These are phyloP conservation scores for Sebastes jordani DNA, from an alignment of 2,797 vertebrate genomes.

Conservation along the genomic window DNA sequence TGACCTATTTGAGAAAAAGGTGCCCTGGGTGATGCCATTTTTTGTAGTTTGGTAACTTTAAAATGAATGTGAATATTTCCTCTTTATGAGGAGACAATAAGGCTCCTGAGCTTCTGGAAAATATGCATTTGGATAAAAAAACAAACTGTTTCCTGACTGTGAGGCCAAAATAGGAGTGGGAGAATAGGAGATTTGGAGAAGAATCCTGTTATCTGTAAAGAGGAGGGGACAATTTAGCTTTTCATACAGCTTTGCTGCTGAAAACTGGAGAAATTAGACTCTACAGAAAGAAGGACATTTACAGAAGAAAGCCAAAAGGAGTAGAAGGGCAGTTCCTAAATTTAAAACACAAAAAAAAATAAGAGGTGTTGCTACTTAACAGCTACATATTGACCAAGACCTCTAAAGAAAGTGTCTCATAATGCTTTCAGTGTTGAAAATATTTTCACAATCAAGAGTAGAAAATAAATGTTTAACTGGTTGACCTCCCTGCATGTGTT, in stretches of 20 bases:
- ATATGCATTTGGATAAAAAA: neutral
- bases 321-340: neutral
- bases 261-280: neutral
- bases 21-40: conserved; percentile 29
- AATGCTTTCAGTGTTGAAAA: neutral
- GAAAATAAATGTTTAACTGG: conserved; percentile 58
- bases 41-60: conserved; percentile 28
- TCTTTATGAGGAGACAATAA: neutral
- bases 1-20: conserved; percentile 35
- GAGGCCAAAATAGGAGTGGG: neutral
- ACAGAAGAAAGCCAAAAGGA: neutral
- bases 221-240: neutral
- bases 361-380: neutral
- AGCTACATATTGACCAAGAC: neutral
- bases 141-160: neutral
- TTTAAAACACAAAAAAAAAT: neutral
- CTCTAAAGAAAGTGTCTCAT: neutral
- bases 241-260: neutral
- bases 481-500: conserved; percentile 36
- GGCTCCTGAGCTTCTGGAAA: neutral
- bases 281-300: neutral
- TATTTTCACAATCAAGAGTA: neutral
- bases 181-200: neutral
- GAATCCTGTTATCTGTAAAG: neutral
- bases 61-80: neutral